These are phyloP conservation scores for Pollenia griseotomentosa DNA, from an alignment of 2,888 invertebrate genomes.

Conservation along the genomic window DNA sequence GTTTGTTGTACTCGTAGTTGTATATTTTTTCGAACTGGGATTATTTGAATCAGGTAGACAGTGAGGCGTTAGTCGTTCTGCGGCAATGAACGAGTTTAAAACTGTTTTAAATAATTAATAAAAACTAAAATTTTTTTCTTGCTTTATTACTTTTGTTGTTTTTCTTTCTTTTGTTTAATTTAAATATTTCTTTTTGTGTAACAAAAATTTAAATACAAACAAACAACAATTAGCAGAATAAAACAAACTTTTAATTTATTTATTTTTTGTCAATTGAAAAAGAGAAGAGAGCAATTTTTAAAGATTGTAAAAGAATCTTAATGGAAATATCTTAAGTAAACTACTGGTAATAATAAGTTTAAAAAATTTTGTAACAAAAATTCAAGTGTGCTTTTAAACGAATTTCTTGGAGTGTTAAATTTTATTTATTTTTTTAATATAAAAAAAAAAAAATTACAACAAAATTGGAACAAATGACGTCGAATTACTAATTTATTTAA, in stretches of 20 bases:
- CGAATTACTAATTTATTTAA: constrained; percentile 64
- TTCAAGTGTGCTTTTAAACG: background rate
- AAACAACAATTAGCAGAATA: constrained; percentile 22
- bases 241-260: constrained; percentile 23
- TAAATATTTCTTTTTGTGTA: constrained; percentile 50
- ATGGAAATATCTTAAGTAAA: constrained; percentile 39
- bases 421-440: background rate
- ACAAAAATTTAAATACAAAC: constrained; percentile 32
- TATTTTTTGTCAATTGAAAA: constrained; percentile 7
- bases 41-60: constrained; percentile 84
- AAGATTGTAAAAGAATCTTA: constrained; percentile 27
- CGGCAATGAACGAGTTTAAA: constrained; percentile 85
- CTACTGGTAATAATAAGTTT: constrained; percentile 43
- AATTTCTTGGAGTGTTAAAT: constrained; percentile 6
- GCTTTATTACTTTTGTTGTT: background rate
- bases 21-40: constrained; percentile 75
- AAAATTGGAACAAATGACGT: constrained; percentile 63
- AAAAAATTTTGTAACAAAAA: background rate
- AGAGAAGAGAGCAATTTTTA: constrained; percentile 4
- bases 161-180: constrained; percentile 31
- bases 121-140: constrained; percentile 7
- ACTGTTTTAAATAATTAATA: constrained; percentile 77
- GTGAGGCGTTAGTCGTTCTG: constrained; percentile 85
- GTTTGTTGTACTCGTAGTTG: constrained; percentile 49
- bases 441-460: constrained; percentile 28